Conservation (phyloP, 2,113 vertebrate genomes). For the Sceloporus undulatus region DNA sequence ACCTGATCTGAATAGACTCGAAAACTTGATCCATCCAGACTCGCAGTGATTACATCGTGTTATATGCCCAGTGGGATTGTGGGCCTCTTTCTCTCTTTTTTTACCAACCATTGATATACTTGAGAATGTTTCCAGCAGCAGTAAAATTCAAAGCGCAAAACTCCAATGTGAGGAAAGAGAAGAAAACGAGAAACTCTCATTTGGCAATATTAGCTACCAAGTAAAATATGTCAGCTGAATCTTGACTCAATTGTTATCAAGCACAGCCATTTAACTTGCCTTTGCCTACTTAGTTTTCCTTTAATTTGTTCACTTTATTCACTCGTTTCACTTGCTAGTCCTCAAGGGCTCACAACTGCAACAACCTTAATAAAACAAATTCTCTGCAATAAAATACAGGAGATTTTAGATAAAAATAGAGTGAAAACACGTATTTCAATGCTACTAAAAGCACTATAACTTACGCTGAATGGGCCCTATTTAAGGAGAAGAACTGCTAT, state of each 20-base stretch:
- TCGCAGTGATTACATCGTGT: too few species aligned
- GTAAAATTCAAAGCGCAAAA: not conserved
- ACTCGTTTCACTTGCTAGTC: not conserved
- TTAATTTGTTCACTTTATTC: slow-evolving; percentile 32
- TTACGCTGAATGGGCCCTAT: too few species aligned
- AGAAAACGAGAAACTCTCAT: not conserved
- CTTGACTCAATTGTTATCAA: not conserved
- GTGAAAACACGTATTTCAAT: not conserved
- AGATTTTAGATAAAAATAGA: slow-evolving; percentile 2
- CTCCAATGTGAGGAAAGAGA: not conserved
- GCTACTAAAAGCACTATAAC: not conserved
- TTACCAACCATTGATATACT: slow-evolving; percentile 53
- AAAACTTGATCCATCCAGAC: too few species aligned
- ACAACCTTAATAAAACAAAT: slow-evolving; percentile 16
- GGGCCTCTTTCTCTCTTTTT: not conserved
- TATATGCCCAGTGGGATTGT: too few species aligned
- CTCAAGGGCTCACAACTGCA: not conserved
- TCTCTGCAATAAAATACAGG: not conserved
- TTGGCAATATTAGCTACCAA: not conserved
- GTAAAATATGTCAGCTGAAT: slow-evolving; percentile 9
- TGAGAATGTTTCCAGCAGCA: not conserved
- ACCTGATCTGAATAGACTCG: too few species aligned
- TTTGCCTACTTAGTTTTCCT: not conserved
- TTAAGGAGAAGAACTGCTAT: not conserved
- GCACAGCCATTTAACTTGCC: slow-evolving; percentile 3